A percentile compares a stretch with the other conserved stretches of the same genome.
Evolutionary conservation across 2,888 invertebrate species (phyloP).

Genomic region (Oxystoma pomonae): DNA sequence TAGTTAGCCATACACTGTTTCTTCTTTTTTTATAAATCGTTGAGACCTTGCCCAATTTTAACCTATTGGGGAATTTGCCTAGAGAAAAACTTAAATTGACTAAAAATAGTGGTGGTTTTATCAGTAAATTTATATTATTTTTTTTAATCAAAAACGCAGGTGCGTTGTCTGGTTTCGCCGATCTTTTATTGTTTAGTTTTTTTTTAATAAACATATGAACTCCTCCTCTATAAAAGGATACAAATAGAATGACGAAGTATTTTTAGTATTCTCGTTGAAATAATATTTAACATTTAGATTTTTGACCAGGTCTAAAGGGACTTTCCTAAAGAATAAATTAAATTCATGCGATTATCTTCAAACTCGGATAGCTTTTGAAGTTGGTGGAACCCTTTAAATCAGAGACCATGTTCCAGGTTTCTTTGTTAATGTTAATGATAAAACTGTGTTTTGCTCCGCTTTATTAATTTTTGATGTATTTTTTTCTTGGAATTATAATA

Average conservation of each 20-base stretch:
- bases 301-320: background rate
- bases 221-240: background rate
- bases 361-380: too few species aligned
- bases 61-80: conserved; percentile 1
- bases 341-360: background rate
- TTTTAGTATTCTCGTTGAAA: background rate
- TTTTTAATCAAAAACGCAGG: conserved; percentile 9
- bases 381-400: background rate
- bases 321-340: conserved; percentile 3
- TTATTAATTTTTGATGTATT: too few species aligned
- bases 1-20: conserved; percentile 6
- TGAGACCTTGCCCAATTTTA: conserved; percentile 15
- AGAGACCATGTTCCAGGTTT: background rate
- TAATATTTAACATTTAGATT: background rate
- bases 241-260: background rate
- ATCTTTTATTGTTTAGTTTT: conserved; percentile 9
- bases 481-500: too few species aligned
- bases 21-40: conserved; percentile 10
- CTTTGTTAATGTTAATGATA: background rate
- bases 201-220: conserved; percentile 1
- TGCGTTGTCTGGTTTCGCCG: conserved; percentile 6
- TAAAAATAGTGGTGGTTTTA: conserved; percentile 2
- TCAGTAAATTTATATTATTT: background rate
- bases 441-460: too few species aligned
- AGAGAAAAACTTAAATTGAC: conserved; percentile 7